Conservation (phyloP, 1,140 invertebrate species). For the Eriosoma lanigerum region DNA sequence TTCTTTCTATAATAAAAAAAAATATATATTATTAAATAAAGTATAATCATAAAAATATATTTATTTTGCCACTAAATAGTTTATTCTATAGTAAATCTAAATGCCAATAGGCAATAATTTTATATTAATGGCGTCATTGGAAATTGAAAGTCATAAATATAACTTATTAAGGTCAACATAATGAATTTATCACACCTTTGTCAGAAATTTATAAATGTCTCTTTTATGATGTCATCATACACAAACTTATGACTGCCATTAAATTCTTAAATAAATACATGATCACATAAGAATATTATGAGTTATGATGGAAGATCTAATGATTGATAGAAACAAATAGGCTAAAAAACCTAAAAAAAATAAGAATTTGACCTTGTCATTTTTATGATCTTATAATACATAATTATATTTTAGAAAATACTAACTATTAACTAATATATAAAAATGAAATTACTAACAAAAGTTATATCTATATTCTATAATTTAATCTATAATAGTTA, state of each 20-base stretch:
- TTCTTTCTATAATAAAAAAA: constrained; percentile 69
- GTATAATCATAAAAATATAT: not conserved
- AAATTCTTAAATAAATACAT: not conserved
- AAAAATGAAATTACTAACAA: too few species aligned
- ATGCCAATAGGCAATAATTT: not conserved
- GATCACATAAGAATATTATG: not conserved
- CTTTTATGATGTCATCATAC: not conserved
- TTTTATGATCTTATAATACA: not conserved
- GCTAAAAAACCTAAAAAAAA: not conserved
- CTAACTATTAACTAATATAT: too few species aligned
- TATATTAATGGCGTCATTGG: not conserved
- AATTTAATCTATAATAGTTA: too few species aligned
- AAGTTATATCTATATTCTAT: too few species aligned
- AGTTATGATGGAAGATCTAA: constrained; percentile 1
- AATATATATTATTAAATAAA: not conserved
- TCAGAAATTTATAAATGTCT: too few species aligned
- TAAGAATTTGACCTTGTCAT: not conserved
- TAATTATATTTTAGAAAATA: too few species aligned
- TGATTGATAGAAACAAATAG: not conserved
- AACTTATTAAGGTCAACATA: not conserved
- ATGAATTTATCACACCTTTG: not conserved
- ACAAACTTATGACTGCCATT: not conserved
- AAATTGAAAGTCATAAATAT: not conserved
- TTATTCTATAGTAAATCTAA: not conserved
- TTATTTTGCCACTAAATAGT: not conserved